A percentile compares a stretch with the other conserved stretches of the same genome.
These are phyloP conservation scores for Plutomurus gul DNA, from an alignment of 1,140 invertebrate genomes.

Conservation along the genomic window DNA sequence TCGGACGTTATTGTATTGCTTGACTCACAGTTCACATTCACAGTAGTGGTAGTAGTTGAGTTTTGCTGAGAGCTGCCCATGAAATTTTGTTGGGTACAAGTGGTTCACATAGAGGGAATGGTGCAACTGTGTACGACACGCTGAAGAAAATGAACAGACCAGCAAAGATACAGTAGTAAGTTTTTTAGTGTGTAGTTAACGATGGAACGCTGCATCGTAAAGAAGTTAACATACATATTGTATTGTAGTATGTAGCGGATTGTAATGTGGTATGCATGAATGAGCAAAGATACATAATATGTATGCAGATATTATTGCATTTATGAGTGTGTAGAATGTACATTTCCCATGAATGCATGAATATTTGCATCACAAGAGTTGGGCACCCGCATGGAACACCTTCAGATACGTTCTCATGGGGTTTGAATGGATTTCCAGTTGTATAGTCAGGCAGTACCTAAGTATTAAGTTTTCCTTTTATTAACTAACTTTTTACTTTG, in stretches of 20 bases:
- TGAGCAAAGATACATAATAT: constrained; percentile 4
- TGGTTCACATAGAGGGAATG: too few relatives aligned
- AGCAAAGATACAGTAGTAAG: too few relatives aligned
- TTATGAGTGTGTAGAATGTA: constrained; percentile 11
- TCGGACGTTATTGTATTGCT: background rate
- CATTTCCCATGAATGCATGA: background rate
- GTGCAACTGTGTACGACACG: too few relatives aligned
- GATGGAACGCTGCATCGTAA: background rate
- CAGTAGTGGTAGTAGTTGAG: background rate
- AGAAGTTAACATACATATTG: constrained; percentile 1
- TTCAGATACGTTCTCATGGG: too few relatives aligned
- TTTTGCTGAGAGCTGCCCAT: background rate
- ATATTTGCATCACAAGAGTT: background rate
- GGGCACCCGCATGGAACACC: too few relatives aligned
- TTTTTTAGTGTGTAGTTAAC: background rate
- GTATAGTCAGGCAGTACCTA: too few relatives aligned
- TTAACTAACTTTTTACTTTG: too few relatives aligned
- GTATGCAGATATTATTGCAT: constrained; percentile 10
- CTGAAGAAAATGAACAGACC: too few relatives aligned
- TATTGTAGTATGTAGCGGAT: background rate
- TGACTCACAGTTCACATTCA: too few relatives aligned
- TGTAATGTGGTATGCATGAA: background rate
- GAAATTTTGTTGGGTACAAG: too few relatives aligned
- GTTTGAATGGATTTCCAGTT: too few relatives aligned
- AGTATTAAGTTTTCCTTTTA: too few relatives aligned